Evolutionary conservation across 2,113 vertebrate genomes (phyloP).

Genomic region (Solea senegalensis): DNA sequence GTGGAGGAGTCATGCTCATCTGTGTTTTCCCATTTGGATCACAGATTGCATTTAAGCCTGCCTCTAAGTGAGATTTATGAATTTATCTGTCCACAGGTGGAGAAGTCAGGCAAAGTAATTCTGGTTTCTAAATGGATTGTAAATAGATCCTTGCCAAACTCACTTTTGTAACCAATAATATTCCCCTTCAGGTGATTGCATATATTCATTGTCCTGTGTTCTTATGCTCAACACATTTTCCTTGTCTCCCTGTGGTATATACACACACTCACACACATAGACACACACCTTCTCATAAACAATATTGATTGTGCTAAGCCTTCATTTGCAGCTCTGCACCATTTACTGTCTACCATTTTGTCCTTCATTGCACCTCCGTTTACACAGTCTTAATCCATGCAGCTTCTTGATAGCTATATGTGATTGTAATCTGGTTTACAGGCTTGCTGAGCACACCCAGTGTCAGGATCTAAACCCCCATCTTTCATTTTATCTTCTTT

Average conservation of each 20-base stretch:
- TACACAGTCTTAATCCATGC: constrained; percentile 31
- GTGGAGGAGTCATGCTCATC: not conserved
- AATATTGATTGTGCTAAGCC: constrained; percentile 60
- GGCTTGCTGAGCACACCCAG: constrained; percentile 9
- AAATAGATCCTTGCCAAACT: constrained; percentile 8
- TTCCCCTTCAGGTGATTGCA: constrained; percentile 41
- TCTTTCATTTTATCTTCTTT: constrained; percentile 2
- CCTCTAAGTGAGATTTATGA: not conserved
- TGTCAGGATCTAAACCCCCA: constrained; percentile 13
- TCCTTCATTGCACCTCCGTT: constrained; percentile 55
- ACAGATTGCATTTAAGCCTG: not conserved
- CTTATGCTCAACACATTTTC: constrained; percentile 4
- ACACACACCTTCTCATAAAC: constrained; percentile 40
- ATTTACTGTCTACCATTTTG: constrained; percentile 39
- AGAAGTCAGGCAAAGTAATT: not conserved
- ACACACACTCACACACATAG: constrained; percentile 17
- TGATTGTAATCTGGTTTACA: constrained; percentile 47
- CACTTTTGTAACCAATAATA: not conserved
- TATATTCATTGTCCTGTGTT: constrained; percentile 24
- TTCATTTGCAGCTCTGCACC: constrained; percentile 12
- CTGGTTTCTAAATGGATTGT: not conserved
- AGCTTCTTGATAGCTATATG: constrained; percentile 44
- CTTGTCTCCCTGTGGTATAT: constrained; percentile 38
- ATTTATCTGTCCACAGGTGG: not conserved
- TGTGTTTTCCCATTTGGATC: not conserved